phyloP scores from a whole-genome alignment of 2,888 invertebrate species.

The Acanthosepion pharaonis region DNA sequence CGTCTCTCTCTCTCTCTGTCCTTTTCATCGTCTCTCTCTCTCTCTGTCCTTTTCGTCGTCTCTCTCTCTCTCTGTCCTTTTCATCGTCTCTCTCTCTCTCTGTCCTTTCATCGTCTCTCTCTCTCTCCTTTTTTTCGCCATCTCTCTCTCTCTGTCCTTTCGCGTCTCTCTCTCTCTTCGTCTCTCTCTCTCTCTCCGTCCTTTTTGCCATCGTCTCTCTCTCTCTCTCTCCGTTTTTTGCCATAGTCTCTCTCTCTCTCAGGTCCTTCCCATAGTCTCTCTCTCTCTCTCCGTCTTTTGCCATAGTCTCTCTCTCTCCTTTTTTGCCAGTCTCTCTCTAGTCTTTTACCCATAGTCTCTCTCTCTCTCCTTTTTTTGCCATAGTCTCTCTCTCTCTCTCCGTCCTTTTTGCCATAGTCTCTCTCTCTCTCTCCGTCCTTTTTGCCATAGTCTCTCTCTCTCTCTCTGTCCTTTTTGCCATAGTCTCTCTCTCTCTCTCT shows the following conservation, averaged over 20 bases:
- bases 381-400: neutral
- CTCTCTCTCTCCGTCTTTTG: neutral
- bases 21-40: neutral
- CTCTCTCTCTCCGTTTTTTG: neutral
- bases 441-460: neutral
- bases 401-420: too few relatives aligned
- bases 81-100: neutral
- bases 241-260: constrained; percentile 40
- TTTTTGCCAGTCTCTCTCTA: constrained; percentile 46
- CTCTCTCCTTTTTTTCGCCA: too few relatives aligned
- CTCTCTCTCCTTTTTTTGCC: too few relatives aligned
- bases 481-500: too few relatives aligned
- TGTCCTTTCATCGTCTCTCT: neutral
- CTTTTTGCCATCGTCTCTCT: constrained; percentile 44
- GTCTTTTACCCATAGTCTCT: too few relatives aligned
- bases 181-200: too few relatives aligned
- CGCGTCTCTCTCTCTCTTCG: neutral
- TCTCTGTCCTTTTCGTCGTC: neutral
- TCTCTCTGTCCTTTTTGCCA: neutral
- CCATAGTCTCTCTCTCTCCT: constrained; percentile 23
- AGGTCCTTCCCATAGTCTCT: too few relatives aligned
- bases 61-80: too few relatives aligned
- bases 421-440: neutral
- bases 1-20: too few relatives aligned
- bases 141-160: neutral